A percentile compares a stretch with the other conserved stretches of the same genome.
Conservation (phyloP, 2,797 vertebrate genomes). For the Pseudochromis fuscus region DNA sequence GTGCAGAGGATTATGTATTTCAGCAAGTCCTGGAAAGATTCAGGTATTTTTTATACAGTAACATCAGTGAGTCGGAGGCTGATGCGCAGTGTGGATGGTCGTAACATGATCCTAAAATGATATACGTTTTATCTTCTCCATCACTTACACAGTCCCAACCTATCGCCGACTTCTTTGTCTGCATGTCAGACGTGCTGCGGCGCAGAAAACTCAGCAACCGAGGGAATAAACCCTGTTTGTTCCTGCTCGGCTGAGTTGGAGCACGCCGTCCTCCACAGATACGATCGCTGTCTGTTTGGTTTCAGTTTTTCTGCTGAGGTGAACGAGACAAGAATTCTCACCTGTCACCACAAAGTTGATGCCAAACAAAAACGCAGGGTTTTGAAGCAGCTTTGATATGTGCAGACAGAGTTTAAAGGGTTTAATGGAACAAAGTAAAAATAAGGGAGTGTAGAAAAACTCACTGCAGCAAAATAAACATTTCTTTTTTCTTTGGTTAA, state of each 20-base stretch:
- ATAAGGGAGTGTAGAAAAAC: not conserved
- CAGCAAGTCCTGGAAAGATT: not conserved
- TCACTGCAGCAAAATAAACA: not conserved
- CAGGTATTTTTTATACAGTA: slow-evolving; percentile 2
- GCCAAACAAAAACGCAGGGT: slow-evolving; percentile 15
- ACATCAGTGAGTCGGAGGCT: not conserved
- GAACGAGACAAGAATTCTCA: slow-evolving; percentile 46
- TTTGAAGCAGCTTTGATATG: slow-evolving; percentile 8
- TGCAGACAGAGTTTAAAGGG: not conserved
- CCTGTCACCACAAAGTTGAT: slow-evolving; percentile 48
- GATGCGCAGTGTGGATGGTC: not conserved
- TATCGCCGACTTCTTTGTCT: slow-evolving; percentile 41
- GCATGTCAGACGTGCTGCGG: slow-evolving; percentile 65
- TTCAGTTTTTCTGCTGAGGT: slow-evolving; percentile 21
- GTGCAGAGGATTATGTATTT: slow-evolving; percentile 23
- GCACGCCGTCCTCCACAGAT: slow-evolving; percentile 51
- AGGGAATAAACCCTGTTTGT: slow-evolving; percentile 54
- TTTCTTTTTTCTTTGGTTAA: not conserved
- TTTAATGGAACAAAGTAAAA: not conserved
- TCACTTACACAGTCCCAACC: slow-evolving; percentile 11
- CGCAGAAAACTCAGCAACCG: slow-evolving; percentile 43
- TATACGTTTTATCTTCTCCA: slow-evolving; percentile 24
- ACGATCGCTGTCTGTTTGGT: slow-evolving; percentile 49
- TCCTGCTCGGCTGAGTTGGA: slow-evolving; percentile 48
- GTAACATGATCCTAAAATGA: slow-evolving; percentile 56